Conservation (phyloP, 2,888 invertebrate species). For the Taphrorychus bicolor region DNA sequence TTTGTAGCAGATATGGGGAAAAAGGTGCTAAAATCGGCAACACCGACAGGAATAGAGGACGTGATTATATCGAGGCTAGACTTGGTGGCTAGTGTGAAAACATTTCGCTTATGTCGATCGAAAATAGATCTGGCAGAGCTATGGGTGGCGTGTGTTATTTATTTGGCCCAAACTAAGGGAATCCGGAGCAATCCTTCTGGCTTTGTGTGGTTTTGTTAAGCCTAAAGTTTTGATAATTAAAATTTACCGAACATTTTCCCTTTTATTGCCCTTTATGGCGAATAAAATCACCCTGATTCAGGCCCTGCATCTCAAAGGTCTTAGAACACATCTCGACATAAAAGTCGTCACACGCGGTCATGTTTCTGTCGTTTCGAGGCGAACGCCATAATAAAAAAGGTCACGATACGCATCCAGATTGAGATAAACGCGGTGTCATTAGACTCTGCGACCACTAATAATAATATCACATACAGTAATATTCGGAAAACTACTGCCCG, state of each 20-base stretch:
- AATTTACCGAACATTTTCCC: no score
- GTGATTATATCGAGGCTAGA: slow-evolving; percentile 36
- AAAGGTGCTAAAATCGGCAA: slow-evolving; percentile 5
- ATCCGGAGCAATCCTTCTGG: not conserved
- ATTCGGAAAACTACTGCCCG: not conserved
- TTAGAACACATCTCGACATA: no score
- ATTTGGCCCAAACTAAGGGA: not conserved
- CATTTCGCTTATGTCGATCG: slow-evolving; percentile 21
- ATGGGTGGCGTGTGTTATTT: slow-evolving; percentile 3
- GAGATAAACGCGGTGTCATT: slow-evolving; percentile 4
- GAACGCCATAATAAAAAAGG: not conserved
- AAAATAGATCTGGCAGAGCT: slow-evolving; percentile 30
- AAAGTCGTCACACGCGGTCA: not conserved
- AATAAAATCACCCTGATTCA: not conserved
- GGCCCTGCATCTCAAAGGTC: not conserved
- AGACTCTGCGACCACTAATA: slow-evolving; percentile 2
- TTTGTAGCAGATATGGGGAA: not conserved
- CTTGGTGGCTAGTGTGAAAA: slow-evolving; percentile 33
- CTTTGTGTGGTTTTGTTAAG: no score
- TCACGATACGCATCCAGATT: not conserved
- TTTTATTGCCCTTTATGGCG: no score
- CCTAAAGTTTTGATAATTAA: no score
- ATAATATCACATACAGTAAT: not conserved
- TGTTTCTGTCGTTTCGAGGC: not conserved
- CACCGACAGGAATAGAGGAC: not conserved